phyloP scores from a whole-genome alignment of 2,797 vertebrate species.

The Enteromius unitaeniatus region DNA sequence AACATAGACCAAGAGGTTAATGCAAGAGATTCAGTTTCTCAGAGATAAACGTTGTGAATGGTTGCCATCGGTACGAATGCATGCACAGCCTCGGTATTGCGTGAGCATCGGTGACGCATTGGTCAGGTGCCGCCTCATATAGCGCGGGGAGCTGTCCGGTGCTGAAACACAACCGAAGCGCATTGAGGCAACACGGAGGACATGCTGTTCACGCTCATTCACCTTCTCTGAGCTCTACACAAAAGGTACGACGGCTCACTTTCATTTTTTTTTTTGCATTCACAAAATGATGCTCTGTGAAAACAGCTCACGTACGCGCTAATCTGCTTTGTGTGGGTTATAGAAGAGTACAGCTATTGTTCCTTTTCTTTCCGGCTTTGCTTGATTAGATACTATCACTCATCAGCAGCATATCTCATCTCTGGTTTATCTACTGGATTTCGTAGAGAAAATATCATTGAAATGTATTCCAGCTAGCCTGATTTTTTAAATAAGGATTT shows the following conservation, averaged over 20 bases:
- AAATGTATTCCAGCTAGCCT: neutral
- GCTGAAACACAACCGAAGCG: constrained; percentile 77
- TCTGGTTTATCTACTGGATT: neutral
- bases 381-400: constrained; percentile 1
- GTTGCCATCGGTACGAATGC: constrained; percentile 29
- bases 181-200: constrained; percentile 64
- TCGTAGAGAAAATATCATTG: neutral
- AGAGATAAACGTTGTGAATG: constrained; percentile 11
- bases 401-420: neutral
- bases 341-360: neutral
- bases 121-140: constrained; percentile 81
- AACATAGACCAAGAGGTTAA: neutral
- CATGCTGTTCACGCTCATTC: constrained; percentile 73
- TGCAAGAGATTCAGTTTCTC: neutral
- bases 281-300: neutral
- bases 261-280: neutral
- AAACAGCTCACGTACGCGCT: neutral
- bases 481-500: neutral
- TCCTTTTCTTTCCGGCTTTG: constrained; percentile 1
- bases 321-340: neutral
- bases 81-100: constrained; percentile 48
- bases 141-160: constrained; percentile 80
- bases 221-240: constrained; percentile 73
- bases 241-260: constrained; percentile 72
- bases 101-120: constrained; percentile 76